phyloP scores from a whole-genome alignment of 2,888 invertebrate species.

The Acanthoscelides obtectus region DNA sequence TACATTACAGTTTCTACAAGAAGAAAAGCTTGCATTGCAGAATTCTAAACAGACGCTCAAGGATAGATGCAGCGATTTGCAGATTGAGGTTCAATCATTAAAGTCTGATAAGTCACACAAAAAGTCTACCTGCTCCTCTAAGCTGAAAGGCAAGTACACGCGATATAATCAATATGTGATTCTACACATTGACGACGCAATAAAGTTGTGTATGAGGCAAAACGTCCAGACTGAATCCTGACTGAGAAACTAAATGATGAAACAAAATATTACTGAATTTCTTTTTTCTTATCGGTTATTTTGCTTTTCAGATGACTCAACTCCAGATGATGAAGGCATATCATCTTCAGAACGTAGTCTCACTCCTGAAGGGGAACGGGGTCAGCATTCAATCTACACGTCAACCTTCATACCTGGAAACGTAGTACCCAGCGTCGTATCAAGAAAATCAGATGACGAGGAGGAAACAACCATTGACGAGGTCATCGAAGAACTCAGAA shows the following conservation, averaged over 20 bases:
- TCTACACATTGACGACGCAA: no score
- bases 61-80: conserved; percentile 70
- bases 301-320: conserved; percentile 56
- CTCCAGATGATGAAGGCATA: conserved; percentile 84
- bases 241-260: no score
- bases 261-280: no score
- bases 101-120: conserved; percentile 52
- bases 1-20: conserved; percentile 64
- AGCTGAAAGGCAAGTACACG: conserved; percentile 15
- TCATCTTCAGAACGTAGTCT: conserved; percentile 78
- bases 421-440: conserved; percentile 26
- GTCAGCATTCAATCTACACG: conserved; percentile 50
- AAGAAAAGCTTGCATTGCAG: conserved; percentile 69
- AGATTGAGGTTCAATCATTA: conserved; percentile 63
- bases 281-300: not conserved
- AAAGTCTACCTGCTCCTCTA: conserved; percentile 12
- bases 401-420: conserved; percentile 22
- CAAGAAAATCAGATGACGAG: conserved; percentile 50
- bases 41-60: conserved; percentile 71
- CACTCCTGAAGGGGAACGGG: conserved; percentile 64
- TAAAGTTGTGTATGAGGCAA: no score
- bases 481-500: conserved; percentile 79
- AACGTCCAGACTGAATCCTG: no score
- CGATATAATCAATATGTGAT: no score
- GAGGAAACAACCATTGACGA: conserved; percentile 82